These are phyloP conservation scores for Drosophila sulfurigaster DNA, from an alignment of 1,140 invertebrate genomes.

Conservation along the genomic window DNA sequence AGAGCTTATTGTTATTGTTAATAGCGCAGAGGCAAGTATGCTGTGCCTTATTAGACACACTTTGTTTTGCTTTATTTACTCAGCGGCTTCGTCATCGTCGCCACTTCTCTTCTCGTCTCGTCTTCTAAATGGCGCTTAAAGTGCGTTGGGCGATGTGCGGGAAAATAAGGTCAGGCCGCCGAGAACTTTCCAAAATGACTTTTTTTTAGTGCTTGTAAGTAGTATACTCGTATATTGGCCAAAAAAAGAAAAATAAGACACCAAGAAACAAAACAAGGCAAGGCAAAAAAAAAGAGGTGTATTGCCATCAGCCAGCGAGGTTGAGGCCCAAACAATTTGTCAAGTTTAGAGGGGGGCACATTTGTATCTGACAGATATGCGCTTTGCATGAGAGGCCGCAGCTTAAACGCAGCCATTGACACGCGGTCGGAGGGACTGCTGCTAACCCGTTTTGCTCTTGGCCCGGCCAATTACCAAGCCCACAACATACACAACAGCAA, in stretches of 20 bases:
- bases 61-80: conserved; percentile 61
- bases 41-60: conserved; percentile 70
- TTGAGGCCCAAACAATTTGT: conserved; percentile 73
- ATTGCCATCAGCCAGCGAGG: conserved; percentile 26
- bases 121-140: conserved; percentile 47
- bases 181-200: conserved; percentile 73
- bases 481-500: conserved; percentile 48
- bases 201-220: conserved; percentile 45
- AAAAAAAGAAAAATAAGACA: conserved; percentile 31
- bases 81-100: conserved; percentile 38
- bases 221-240: conserved; percentile 32
- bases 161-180: conserved; percentile 68
- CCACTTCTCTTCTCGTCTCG: background rate
- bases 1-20: conserved; percentile 18
- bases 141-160: conserved; percentile 31
- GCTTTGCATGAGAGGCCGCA: conserved; percentile 44
- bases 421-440: conserved; percentile 36
- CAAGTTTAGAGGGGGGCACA: conserved; percentile 60
- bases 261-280: background rate
- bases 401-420: conserved; percentile 58
- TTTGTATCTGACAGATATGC: conserved; percentile 70
- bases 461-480: conserved; percentile 71
- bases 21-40: conserved; percentile 49
- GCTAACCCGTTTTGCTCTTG: conserved; percentile 69
- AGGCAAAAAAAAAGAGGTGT: conserved; percentile 32